These are phyloP conservation scores for Camponotus pennsylvanicus DNA, from an alignment of 1,140 invertebrate species.

Conservation along the genomic window DNA sequence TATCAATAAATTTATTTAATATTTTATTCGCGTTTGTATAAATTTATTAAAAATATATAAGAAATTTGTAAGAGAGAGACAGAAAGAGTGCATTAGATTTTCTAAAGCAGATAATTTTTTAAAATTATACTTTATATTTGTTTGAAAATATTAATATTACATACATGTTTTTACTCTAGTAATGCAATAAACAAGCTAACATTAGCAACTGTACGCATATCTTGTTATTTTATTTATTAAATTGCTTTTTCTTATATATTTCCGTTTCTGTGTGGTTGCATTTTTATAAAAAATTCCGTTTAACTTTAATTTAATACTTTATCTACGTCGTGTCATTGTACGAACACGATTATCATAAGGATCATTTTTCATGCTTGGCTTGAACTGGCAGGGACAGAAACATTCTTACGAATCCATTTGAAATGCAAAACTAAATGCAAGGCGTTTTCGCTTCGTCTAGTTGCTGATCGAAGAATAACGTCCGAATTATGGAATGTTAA, in stretches of 20 bases:
- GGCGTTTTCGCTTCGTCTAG: conserved; percentile 4
- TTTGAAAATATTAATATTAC: neutral
- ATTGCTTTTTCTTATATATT: neutral
- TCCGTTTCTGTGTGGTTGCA: neutral
- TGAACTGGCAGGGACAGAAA: neutral
- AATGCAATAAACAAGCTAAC: too few relatives aligned
- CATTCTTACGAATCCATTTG: conserved; percentile 13
- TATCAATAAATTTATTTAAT: neutral
- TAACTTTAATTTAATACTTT: neutral
- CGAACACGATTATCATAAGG: neutral
- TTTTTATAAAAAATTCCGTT: neutral
- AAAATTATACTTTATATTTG: neutral
- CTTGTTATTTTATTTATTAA: too few relatives aligned
- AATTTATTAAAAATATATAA: neutral
- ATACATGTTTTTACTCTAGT: neutral
- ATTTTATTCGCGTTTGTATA: neutral
- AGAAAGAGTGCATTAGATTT: neutral
- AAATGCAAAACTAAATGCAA: conserved; percentile 16
- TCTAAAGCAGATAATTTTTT: neutral
- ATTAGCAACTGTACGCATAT: too few relatives aligned
- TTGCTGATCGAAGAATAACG: conserved; percentile 15
- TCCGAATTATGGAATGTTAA: neutral
- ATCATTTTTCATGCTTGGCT: conserved; percentile 24
- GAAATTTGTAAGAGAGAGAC: neutral
- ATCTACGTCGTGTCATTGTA: conserved; percentile 9